These are phyloP conservation scores for Phycodurus eques DNA, from an alignment of 2,113 vertebrate species.

Conservation along the genomic window DNA sequence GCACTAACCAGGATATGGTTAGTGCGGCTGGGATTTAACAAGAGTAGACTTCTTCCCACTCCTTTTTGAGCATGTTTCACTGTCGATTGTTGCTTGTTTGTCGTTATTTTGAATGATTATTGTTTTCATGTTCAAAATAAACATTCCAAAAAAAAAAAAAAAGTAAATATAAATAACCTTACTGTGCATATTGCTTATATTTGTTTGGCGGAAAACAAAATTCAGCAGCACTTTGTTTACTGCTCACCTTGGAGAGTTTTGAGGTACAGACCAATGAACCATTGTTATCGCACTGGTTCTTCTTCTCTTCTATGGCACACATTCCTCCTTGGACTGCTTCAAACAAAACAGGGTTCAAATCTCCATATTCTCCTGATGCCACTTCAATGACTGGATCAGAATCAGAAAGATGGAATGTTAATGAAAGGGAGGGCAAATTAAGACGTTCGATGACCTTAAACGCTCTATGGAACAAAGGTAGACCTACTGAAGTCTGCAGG, in stretches of 20 bases:
- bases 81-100: too few relatives aligned
- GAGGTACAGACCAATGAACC: constrained; percentile 69
- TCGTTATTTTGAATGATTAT: too few relatives aligned
- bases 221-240: not conserved
- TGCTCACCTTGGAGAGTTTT: constrained; percentile 74
- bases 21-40: too few relatives aligned
- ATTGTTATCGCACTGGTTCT: constrained; percentile 75
- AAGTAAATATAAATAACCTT: too few relatives aligned
- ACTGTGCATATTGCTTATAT: not conserved
- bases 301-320: constrained; percentile 84
- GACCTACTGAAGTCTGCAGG: constrained; percentile 95
- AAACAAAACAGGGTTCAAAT: constrained; percentile 91
- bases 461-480: not conserved
- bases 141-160: too few relatives aligned
- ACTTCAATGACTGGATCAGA: constrained; percentile 88
- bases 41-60: too few relatives aligned
- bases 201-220: not conserved
- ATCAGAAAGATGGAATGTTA: not conserved
- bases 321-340: constrained; percentile 88
- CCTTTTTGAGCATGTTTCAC: too few relatives aligned
- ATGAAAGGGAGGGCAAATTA: not conserved
- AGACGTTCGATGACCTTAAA: too few relatives aligned
- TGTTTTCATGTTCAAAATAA: too few relatives aligned
- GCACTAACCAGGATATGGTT: too few relatives aligned
- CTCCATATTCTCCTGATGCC: constrained; percentile 94